Evolutionary conservation across 2,888 invertebrate species (phyloP).

Genomic region (Nomada hirtipes): DNA sequence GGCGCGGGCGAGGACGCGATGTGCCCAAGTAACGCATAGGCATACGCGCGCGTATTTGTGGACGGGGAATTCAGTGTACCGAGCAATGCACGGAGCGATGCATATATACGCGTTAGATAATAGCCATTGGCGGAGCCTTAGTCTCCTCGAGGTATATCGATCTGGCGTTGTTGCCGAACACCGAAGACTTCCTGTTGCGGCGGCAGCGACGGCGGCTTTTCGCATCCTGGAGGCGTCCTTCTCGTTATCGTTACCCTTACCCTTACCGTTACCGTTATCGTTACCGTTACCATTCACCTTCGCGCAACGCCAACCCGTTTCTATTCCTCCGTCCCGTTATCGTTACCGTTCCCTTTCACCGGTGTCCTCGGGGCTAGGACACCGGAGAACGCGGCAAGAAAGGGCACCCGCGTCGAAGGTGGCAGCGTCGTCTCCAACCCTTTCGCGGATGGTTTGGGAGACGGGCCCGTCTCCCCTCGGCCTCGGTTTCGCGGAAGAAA

Average conservation of each 20-base stretch:
- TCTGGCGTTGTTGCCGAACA: constrained; percentile 68
- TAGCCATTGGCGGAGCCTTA: constrained; percentile 79
- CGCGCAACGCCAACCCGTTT: not conserved
- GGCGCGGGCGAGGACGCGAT: constrained; percentile 46
- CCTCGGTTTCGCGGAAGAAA: constrained; percentile 36
- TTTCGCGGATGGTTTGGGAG: not conserved
- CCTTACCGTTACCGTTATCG: not conserved
- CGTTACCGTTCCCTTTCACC: constrained; percentile 11
- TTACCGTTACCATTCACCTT: not conserved
- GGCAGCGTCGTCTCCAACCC: not conserved
- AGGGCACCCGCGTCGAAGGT: not conserved
- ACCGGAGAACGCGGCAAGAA: constrained; percentile 1
- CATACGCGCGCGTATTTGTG: constrained; percentile 68
- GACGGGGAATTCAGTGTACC: constrained; percentile 74
- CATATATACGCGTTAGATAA: constrained; percentile 77
- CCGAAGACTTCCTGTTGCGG: constrained; percentile 70
- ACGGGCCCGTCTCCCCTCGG: too few relatives aligned
- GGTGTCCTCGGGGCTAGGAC: not conserved
- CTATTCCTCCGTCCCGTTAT: constrained; percentile 11
- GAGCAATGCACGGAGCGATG: constrained; percentile 70
- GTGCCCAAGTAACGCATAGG: constrained; percentile 62
- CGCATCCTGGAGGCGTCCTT: not conserved
- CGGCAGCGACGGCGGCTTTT: not conserved
- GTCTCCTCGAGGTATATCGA: constrained; percentile 76
- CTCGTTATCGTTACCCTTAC: not conserved